A percentile compares a stretch with the other conserved stretches of the same genome.
Conservation (phyloP, 2,113 vertebrate species). For the Sinocyclocheilus rhinocerous region DNA sequence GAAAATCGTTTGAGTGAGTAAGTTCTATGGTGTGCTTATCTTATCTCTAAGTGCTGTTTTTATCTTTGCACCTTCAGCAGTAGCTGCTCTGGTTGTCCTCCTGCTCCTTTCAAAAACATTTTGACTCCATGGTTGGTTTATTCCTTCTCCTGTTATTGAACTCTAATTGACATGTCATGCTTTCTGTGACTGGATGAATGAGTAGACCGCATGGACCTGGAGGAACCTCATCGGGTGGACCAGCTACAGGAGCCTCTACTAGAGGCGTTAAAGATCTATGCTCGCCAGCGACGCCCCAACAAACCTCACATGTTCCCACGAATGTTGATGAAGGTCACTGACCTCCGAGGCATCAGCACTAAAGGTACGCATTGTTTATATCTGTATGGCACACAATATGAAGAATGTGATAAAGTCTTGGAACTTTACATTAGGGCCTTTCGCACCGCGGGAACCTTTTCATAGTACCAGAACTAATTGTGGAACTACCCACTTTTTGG, state of each 20-base stretch:
- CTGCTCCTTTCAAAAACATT: background rate
- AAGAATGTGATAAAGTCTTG: background rate
- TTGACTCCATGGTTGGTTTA: background rate
- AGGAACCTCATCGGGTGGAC: slow-evolving; percentile 88
- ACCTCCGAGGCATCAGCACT: slow-evolving; percentile 91
- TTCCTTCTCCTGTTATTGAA: background rate
- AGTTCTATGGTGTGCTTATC: too few species aligned
- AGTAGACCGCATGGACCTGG: slow-evolving; percentile 90
- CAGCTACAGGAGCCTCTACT: slow-evolving; percentile 89
- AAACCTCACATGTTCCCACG: slow-evolving; percentile 95
- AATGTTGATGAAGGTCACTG: slow-evolving; percentile 96
- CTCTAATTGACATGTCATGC: background rate
- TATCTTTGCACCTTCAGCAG: background rate
- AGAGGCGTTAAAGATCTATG: slow-evolving; percentile 90
- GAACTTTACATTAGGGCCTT: background rate
- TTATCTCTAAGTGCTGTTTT: background rate
- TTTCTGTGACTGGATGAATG: slow-evolving; percentile 1
- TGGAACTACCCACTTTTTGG: too few species aligned
- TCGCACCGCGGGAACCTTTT: too few species aligned
- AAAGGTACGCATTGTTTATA: slow-evolving; percentile 76
- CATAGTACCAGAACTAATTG: too few species aligned
- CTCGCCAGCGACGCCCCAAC: slow-evolving; percentile 85
- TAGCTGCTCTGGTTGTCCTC: background rate
- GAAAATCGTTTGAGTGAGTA: too few species aligned
- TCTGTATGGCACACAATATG: background rate